Evolutionary conservation across 2,888 invertebrate genomes (phyloP), one percentile per base, ranked within the genome.

Genomic region (Lacanobia wlatinum): DNA sequence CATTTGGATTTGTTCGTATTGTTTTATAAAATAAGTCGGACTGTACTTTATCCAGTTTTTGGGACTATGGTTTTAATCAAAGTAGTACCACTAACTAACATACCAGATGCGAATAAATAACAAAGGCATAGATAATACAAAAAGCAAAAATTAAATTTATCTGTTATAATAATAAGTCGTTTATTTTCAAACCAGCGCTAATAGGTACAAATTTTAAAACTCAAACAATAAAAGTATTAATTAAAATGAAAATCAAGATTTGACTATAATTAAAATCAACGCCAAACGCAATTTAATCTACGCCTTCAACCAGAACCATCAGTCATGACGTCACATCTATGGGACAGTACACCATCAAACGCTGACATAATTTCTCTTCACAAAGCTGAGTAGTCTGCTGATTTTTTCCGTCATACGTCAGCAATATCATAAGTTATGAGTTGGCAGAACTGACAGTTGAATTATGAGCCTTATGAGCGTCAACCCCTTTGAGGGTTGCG

Each of bases 381-480:
- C 59, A 56, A 62, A 73, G 38, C 58, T 53, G n/a, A 63, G 43
- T 8, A 63, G n/a, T 52, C 21, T 61, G 28, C 59, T 56, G 66
- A 73, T 78, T 83, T 72, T 80, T 79, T 64, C 56, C 34, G 28
- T 55, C 60, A 55, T 28, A 60, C 53, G 73, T 65, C 77, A 64
- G 82, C 59, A 68, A 70, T 76, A 82, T 84, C 79, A 62, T 69
- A 72, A 73, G 69, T 71, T 75, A 78, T 65, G 62, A 82, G 64
- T 52, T 62, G 48, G 61, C 68, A 64, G 46, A 50, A 70, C 23
- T 71, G 79, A 84, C 76, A 79, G 67, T n/a, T 76, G 71, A 82
- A 70, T 72, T 84, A 83, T 82, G 78, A 83, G 65, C 61, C 59
- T 72, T 84, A 78, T 73, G 66, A 78, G 53, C 62, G 46, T 59